Evolutionary conservation across 2,797 vertebrate genomes (phyloP).

Genomic region (Pygocentrus nattereri): DNA sequence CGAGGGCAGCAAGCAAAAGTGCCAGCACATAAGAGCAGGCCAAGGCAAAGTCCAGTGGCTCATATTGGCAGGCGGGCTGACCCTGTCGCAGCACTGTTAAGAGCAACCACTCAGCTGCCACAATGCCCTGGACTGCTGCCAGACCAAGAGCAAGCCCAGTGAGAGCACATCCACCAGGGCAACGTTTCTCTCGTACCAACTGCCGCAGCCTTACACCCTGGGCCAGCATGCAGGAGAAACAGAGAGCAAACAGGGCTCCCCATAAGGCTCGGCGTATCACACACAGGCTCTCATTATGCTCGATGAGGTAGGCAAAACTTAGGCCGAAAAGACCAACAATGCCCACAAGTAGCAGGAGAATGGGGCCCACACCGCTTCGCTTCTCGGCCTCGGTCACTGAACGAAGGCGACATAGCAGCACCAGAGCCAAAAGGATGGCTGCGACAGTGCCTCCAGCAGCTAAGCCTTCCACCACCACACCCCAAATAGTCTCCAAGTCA

Average conservation of each 20-base stretch:
- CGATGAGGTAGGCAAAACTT: conserved; percentile 93
- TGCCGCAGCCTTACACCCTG: conserved; percentile 89
- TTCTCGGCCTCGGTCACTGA: conserved; percentile 92
- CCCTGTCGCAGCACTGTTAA: conserved; percentile 91
- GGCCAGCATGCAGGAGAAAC: conserved; percentile 93
- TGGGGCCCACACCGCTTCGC: conserved; percentile 86
- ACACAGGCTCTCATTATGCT: conserved; percentile 88
- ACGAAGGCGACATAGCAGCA: conserved; percentile 89
- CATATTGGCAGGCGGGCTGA: conserved; percentile 88
- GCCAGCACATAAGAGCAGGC: conserved; percentile 92
- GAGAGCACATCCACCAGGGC: conserved; percentile 89
- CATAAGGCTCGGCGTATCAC: conserved; percentile 89
- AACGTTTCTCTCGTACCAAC: conserved; percentile 85
- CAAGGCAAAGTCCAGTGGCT: conserved; percentile 91
- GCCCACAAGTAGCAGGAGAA: conserved; percentile 91
- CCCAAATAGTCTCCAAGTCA: conserved; percentile 95
- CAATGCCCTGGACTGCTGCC: conserved; percentile 92
- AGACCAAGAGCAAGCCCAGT: conserved; percentile 86
- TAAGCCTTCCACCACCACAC: conserved; percentile 90
- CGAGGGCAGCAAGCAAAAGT: conserved; percentile 83
- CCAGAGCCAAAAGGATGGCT: conserved; percentile 84
- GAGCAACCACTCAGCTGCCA: conserved; percentile 94
- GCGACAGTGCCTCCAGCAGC: conserved; percentile 88
- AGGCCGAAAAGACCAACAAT: conserved; percentile 91
- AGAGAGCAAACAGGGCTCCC: conserved; percentile 91